Conservation (phyloP, 2,113 vertebrate genomes). For the Hystrix brachyura region DNA sequence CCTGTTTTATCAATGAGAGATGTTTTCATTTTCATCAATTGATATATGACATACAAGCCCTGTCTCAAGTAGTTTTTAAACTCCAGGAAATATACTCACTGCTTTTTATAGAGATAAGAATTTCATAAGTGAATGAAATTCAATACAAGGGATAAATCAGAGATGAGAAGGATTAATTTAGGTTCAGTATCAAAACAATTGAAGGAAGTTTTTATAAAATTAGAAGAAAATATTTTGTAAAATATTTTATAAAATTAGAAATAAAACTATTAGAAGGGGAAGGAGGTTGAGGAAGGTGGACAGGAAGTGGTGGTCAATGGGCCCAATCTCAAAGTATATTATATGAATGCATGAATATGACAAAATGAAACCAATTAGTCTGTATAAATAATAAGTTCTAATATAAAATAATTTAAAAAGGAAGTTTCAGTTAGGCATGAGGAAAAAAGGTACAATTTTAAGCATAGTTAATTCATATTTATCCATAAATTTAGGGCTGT, state of each 20-base stretch:
- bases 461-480: neutral
- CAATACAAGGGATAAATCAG: neutral
- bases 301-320: neutral
- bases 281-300: neutral
- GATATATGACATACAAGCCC: neutral
- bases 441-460: neutral
- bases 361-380: neutral
- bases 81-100: neutral
- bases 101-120: neutral
- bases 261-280: neutral
- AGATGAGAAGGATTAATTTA: neutral
- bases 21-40: neutral
- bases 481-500: neutral
- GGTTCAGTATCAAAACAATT: neutral
- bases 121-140: neutral
- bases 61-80: neutral
- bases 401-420: neutral
- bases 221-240: neutral
- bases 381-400: neutral
- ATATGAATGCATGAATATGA: neutral
- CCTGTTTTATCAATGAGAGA: neutral
- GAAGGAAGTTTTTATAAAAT: neutral
- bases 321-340: neutral
- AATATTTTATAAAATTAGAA: neutral
- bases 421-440: neutral